A percentile compares a stretch with the other conserved stretches of the same genome.
Evolutionary conservation across 1,140 invertebrate genomes (phyloP).

Genomic region (Zelostemma sp.): DNA sequence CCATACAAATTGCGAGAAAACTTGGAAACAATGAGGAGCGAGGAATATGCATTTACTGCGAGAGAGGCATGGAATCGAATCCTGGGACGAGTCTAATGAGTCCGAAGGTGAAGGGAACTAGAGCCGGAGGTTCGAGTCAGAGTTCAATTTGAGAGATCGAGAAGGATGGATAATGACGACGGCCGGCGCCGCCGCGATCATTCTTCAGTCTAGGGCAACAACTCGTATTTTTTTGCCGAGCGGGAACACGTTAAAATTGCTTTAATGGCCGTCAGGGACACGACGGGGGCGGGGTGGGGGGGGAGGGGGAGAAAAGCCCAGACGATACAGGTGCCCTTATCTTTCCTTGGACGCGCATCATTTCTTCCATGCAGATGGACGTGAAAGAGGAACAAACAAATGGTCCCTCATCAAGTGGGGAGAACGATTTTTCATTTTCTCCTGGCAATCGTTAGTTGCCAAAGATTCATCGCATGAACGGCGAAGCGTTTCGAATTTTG

Average conservation of each 20-base stretch:
- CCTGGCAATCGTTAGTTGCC: not conserved
- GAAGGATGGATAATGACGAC: constrained; percentile 50
- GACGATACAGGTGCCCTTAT: constrained; percentile 55
- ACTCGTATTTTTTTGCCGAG: constrained; percentile 63
- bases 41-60: not conserved
- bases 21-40: not conserved
- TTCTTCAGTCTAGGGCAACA: constrained; percentile 68
- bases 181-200: constrained; percentile 65
- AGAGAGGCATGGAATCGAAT: constrained; percentile 59
- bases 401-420: constrained; percentile 3
- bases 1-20: not conserved
- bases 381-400: constrained; percentile 9
- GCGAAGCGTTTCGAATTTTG: constrained; percentile 2
- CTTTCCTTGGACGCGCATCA: constrained; percentile 43
- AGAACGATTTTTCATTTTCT: constrained; percentile 12
- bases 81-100: constrained; percentile 56
- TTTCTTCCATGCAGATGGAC: constrained; percentile 14
- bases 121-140: constrained; percentile 1
- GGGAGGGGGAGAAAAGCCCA: constrained; percentile 44
- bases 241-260: constrained; percentile 64
- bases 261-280: constrained; percentile 57
- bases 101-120: constrained; percentile 29
- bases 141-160: constrained; percentile 17
- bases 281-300: constrained; percentile 9
- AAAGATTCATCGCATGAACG: not conserved